A percentile compares a stretch with the other conserved stretches of the same genome.
These are phyloP conservation scores for Drosophila nr. fundita DNA, from an alignment of 2,888 invertebrate species.

Conservation along the genomic window DNA sequence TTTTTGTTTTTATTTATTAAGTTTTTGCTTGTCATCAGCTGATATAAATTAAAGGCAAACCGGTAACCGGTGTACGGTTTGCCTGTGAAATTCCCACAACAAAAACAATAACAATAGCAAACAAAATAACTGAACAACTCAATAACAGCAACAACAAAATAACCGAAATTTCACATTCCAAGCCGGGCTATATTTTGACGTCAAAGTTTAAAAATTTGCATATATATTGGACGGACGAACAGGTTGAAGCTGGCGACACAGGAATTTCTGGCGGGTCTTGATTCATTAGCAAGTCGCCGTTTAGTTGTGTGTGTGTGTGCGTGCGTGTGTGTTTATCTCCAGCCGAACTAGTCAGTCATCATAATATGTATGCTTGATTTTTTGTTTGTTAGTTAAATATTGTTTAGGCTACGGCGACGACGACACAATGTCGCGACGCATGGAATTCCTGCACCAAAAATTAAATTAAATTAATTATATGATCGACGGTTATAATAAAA, in stretches of 20 bases:
- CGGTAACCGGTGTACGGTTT: constrained; percentile 26
- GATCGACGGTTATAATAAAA: constrained; percentile 32
- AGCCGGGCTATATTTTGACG: constrained; percentile 70
- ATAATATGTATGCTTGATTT: constrained; percentile 37
- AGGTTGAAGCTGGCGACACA: constrained; percentile 56
- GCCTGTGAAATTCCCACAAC: constrained; percentile 69
- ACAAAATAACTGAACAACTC: constrained; percentile 42
- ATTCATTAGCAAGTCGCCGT: constrained; percentile 66
- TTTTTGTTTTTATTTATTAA: neutral
- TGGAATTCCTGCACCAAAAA: constrained; percentile 53
- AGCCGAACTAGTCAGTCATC: constrained; percentile 67
- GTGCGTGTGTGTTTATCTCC: constrained; percentile 58
- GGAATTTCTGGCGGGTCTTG: constrained; percentile 75
- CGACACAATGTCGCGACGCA: constrained; percentile 63
- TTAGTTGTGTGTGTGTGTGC: constrained; percentile 54
- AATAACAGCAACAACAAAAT: constrained; percentile 47
- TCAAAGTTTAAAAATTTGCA: constrained; percentile 75
- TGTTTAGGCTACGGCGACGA: constrained; percentile 42
- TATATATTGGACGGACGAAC: constrained; percentile 47
- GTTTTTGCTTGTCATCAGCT: constrained; percentile 38
- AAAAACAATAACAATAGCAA: constrained; percentile 23
- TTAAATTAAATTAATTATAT: constrained; percentile 18
- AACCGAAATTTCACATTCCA: constrained; percentile 78
- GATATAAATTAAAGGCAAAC: constrained; percentile 42
- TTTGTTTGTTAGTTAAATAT: constrained; percentile 31